Percentiles rank a stretch among this genome's conserved stretches.
Evolutionary conservation across 2,797 vertebrate genomes (phyloP).

Genomic region (Chiloscyllium punctatum): DNA sequence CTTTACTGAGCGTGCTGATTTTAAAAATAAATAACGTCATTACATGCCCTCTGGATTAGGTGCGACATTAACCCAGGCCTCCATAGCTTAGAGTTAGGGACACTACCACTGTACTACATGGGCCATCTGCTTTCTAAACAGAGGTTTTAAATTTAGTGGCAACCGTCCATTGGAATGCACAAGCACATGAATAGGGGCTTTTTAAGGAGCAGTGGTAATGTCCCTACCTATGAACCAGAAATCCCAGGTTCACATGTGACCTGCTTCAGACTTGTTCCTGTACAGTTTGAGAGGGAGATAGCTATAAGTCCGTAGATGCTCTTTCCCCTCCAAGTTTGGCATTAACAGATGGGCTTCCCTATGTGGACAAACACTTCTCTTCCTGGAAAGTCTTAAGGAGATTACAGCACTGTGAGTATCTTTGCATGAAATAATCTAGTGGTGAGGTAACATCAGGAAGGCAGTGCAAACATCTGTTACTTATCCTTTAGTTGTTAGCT

Average conservation of each 20-base stretch:
- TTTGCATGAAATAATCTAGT: neutral
- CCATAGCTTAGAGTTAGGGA: too few relatives aligned
- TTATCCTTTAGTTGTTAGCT: neutral
- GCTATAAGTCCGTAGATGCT: neutral
- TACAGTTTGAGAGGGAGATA: too few relatives aligned
- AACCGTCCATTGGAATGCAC: too few relatives aligned
- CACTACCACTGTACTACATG: too few relatives aligned
- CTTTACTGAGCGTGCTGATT: neutral
- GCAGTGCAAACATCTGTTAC: neutral
- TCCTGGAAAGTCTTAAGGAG: neutral
- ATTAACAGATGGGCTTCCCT: neutral
- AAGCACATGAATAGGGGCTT: too few relatives aligned
- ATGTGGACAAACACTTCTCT: neutral
- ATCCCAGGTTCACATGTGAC: too few relatives aligned
- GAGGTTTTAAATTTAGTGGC: neutral
- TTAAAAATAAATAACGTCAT: too few relatives aligned
- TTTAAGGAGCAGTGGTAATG: too few relatives aligned
- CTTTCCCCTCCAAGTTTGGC: neutral
- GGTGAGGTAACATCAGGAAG: neutral
- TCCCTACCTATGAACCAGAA: too few relatives aligned
- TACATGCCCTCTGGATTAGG: too few relatives aligned
- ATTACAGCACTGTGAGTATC: neutral
- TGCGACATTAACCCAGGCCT: too few relatives aligned
- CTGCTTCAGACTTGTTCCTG: too few relatives aligned
- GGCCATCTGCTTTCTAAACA: neutral